A percentile compares a stretch with the other conserved stretches of the same genome.
These are phyloP conservation scores for Enteromius treurensis DNA, from an alignment of 2,797 vertebrate genomes.

Conservation along the genomic window DNA sequence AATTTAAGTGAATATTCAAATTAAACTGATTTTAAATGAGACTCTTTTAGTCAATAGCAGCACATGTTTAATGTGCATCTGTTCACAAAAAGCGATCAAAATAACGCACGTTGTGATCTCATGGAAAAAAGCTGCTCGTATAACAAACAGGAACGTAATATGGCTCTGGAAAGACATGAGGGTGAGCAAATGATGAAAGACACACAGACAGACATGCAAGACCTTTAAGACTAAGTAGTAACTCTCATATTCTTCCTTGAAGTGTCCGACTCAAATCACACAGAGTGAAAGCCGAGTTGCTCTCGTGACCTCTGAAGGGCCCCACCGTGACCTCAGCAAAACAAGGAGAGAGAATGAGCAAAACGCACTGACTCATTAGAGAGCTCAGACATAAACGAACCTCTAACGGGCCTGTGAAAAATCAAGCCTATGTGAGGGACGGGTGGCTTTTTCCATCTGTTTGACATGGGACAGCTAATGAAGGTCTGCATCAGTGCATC, in stretches of 20 bases:
- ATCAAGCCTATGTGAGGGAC: slow-evolving; percentile 66
- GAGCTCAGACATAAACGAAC: slow-evolving; percentile 60
- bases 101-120: neutral
- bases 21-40: neutral
- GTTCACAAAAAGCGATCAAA: neutral
- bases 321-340: slow-evolving; percentile 12
- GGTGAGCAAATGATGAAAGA: neutral
- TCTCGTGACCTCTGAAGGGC: slow-evolving; percentile 9
- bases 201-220: neutral
- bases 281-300: neutral
- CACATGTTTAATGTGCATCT: neutral
- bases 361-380: slow-evolving; percentile 52
- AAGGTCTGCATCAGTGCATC: neutral
- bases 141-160: neutral
- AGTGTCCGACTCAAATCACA: slow-evolving; percentile 15
- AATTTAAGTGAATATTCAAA: neutral
- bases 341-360: slow-evolving; percentile 8
- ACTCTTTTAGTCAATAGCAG: neutral
- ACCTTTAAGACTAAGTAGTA: slow-evolving; percentile 41
- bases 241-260: slow-evolving; percentile 42
- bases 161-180: neutral
- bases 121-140: slow-evolving; percentile 3
- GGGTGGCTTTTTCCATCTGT: slow-evolving; percentile 57
- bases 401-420: slow-evolving; percentile 69
- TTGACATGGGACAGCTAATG: slow-evolving; percentile 30